phyloP scores from a whole-genome alignment of 2,888 invertebrate genomes.

The Ornithoptera alexandrae region DNA sequence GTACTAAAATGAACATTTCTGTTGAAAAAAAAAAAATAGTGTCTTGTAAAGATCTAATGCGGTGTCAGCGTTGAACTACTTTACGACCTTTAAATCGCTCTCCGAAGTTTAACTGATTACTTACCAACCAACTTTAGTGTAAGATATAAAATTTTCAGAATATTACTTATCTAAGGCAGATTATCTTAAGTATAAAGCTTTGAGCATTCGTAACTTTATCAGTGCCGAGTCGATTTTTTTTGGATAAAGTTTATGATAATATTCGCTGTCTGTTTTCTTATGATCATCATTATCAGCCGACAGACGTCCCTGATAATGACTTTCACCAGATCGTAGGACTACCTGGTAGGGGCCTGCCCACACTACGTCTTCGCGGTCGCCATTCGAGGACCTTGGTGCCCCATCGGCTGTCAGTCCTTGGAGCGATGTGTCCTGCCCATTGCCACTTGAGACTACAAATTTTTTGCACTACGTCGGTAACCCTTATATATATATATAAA shows the following conservation, averaged over 20 bases:
- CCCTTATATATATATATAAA: too few species aligned
- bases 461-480: too few species aligned
- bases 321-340: too few species aligned
- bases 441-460: too few species aligned
- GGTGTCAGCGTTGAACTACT: constrained; percentile 13
- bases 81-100: constrained; percentile 22
- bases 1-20: constrained; percentile 6
- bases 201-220: not conserved
- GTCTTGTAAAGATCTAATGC: constrained; percentile 13
- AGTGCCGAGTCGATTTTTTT: not conserved
- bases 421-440: too few species aligned
- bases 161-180: not conserved
- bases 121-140: constrained; percentile 11
- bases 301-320: too few species aligned
- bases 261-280: too few species aligned
- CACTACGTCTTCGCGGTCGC: too few species aligned
- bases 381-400: too few species aligned
- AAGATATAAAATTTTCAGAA: not conserved
- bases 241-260: not conserved
- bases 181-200: constrained; percentile 3
- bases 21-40: not conserved
- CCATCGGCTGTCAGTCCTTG: too few species aligned
- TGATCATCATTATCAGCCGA: too few species aligned
- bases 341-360: too few species aligned
- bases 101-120: constrained; percentile 18